A percentile compares a stretch with the other conserved stretches of the same genome.
Conservation (phyloP, 2,797 vertebrate genomes). For the Gallinago stenura region DNA sequence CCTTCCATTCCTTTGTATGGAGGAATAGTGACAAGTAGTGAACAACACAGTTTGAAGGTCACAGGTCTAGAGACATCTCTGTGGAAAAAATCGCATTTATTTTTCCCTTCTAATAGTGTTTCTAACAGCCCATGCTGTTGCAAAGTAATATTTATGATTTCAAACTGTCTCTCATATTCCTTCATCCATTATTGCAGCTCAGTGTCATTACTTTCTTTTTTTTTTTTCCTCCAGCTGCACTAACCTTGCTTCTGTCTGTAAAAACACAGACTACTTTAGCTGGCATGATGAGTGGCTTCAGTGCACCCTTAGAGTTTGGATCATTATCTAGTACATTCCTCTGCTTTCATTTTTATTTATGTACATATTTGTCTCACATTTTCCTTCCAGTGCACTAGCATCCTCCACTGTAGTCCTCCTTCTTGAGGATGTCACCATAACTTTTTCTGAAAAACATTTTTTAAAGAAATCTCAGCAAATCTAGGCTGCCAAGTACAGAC, state of each 20-base stretch:
- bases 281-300: not conserved
- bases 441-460: not conserved
- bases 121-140: not conserved
- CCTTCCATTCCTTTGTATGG: not conserved
- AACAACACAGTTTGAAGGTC: not conserved
- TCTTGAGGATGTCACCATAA: not conserved
- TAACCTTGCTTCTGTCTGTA: not conserved
- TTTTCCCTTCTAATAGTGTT: not conserved
- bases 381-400: not conserved
- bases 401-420: not conserved
- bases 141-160: conserved; percentile 17
- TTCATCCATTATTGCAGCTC: not conserved
- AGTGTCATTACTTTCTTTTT: not conserved
- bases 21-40: not conserved
- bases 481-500: not conserved
- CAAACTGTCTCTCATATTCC: not conserved
- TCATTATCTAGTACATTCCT: not conserved
- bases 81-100: not conserved
- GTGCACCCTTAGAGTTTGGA: not conserved
- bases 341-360: not conserved
- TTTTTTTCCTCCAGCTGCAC: not conserved
- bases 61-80: not conserved
- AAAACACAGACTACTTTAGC: not conserved
- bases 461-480: not conserved
- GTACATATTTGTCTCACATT: not conserved